Evolutionary conservation across 2,888 invertebrate genomes (phyloP).

Genomic region (Cremastinae sp.): DNA sequence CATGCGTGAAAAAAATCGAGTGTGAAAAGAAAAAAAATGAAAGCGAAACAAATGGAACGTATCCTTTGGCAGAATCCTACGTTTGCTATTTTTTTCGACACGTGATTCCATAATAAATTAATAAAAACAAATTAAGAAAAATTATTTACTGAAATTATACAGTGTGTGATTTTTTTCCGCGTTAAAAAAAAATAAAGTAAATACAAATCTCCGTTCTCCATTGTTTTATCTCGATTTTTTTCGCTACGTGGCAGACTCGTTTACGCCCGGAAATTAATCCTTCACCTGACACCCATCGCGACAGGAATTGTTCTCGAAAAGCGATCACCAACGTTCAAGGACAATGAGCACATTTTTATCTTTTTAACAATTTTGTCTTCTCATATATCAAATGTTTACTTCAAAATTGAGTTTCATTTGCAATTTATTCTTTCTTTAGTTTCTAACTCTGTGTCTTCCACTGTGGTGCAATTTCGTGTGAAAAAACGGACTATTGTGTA

Average conservation of each 20-base stretch:
- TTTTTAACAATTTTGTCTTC: too few species aligned
- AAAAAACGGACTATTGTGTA: constrained; percentile 54
- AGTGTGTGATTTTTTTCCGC: background rate
- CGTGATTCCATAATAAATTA: background rate
- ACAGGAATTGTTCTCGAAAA: constrained; percentile 9
- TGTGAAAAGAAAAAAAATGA: background rate
- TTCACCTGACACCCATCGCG: constrained; percentile 1
- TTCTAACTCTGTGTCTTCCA: constrained; percentile 32
- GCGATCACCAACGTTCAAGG: constrained; percentile 44
- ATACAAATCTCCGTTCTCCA: background rate
- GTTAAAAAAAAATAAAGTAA: background rate
- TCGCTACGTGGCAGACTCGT: background rate
- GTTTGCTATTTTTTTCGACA: background rate
- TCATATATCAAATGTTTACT: too few species aligned
- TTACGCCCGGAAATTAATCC: background rate
- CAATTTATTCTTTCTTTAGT: background rate
- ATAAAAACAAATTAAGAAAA: constrained; percentile 5
- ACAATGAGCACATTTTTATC: constrained; percentile 48
- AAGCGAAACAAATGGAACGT: background rate
- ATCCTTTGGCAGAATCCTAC: background rate
- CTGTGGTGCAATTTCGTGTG: constrained; percentile 51
- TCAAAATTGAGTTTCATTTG: background rate
- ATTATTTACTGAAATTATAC: background rate
- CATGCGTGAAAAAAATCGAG: background rate
- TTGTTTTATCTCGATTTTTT: background rate